These are phyloP conservation scores for Chaetodon trifascialis DNA, from an alignment of 2,113 vertebrate genomes.

Conservation along the genomic window DNA sequence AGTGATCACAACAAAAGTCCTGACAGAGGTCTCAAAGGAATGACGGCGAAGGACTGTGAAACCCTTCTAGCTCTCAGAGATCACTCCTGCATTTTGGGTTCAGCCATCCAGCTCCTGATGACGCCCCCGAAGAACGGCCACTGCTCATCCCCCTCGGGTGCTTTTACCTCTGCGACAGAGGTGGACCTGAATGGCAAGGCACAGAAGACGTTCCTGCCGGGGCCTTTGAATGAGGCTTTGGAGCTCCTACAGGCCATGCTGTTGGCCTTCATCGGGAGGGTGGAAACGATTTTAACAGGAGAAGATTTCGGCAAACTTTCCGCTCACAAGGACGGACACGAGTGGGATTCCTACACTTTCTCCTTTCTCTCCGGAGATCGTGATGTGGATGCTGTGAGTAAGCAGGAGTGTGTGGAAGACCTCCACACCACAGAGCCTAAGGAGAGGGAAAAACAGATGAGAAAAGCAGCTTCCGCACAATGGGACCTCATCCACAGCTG, in stretches of 20 bases:
- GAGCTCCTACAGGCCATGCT: slow-evolving; percentile 91
- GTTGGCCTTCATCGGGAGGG: slow-evolving; percentile 86
- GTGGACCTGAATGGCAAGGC: slow-evolving; percentile 79
- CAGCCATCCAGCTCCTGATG: slow-evolving; percentile 90
- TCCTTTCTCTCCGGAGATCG: slow-evolving; percentile 73
- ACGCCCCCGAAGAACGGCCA: slow-evolving; percentile 79
- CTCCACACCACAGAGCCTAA: slow-evolving; percentile 78
- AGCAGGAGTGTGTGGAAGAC: slow-evolving; percentile 55
- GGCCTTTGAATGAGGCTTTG: slow-evolving; percentile 88
- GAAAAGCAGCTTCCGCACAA: slow-evolving; percentile 21
- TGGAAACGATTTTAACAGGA: slow-evolving; percentile 87
- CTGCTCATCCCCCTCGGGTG: slow-evolving; percentile 15
- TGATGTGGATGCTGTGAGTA: slow-evolving; percentile 68
- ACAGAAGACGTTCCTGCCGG: slow-evolving; percentile 68
- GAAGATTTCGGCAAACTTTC: slow-evolving; percentile 84
- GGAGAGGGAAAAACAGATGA: slow-evolving; percentile 63
- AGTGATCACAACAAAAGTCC: slow-evolving; percentile 19
- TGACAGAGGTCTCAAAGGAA: slow-evolving; percentile 54
- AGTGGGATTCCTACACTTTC: slow-evolving; percentile 78
- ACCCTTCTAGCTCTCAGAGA: slow-evolving; percentile 88
- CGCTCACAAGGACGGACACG: slow-evolving; percentile 52
- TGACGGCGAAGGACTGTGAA: slow-evolving; percentile 85
- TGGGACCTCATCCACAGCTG: slow-evolving; percentile 37
- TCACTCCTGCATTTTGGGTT: slow-evolving; percentile 89
- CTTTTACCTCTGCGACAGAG: slow-evolving; percentile 54